phyloP scores from a whole-genome alignment of 64 coral and sea anemone genomes.

The Pachyseris speciosa region DNA sequence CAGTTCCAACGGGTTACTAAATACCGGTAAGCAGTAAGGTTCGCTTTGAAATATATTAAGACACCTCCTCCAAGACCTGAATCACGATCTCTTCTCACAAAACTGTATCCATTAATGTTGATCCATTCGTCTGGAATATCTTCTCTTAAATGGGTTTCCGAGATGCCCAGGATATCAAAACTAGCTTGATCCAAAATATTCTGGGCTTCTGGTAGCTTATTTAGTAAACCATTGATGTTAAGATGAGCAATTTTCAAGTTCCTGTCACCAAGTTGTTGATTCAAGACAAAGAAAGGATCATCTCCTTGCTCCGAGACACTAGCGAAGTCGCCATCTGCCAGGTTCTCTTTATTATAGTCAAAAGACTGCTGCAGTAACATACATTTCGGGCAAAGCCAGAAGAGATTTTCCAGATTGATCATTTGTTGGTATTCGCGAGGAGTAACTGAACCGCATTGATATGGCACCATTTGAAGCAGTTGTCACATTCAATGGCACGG shows the following conservation, averaged over 20 bases:
- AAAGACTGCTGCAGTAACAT: slow-evolving; percentile 1
- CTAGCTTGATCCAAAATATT: slow-evolving; percentile 10
- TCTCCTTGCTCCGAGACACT: background rate
- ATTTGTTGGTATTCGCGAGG: slow-evolving; percentile 13
- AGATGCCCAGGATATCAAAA: slow-evolving; percentile 44
- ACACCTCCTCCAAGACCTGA: slow-evolving; percentile 31
- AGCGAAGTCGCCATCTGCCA: background rate
- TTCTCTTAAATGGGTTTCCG: slow-evolving; percentile 50
- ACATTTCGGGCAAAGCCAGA: slow-evolving; percentile 32
- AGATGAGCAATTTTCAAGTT: slow-evolving; percentile 50
- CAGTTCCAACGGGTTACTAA: slow-evolving; percentile 16
- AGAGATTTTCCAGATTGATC: slow-evolving; percentile 7
- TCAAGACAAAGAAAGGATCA: slow-evolving; percentile 1
- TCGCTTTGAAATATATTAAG: slow-evolving; percentile 34
- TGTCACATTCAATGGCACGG: slow-evolving; percentile 20
- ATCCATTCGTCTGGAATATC: slow-evolving; percentile 40
- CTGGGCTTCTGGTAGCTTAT: slow-evolving; percentile 34
- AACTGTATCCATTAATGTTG: slow-evolving; percentile 14
- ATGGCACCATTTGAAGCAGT: slow-evolving; percentile 36
- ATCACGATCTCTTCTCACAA: slow-evolving; percentile 58
- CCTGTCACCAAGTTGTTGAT: slow-evolving; percentile 20
- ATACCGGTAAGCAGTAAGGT: slow-evolving; percentile 39
- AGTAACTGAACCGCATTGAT: slow-evolving; percentile 28
- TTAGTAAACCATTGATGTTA: slow-evolving; percentile 43
- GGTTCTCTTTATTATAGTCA: slow-evolving; percentile 6